Base-by-base conservation (phyloP, 2,113 vertebrate species). In the Trogon melanurus region DNA sequence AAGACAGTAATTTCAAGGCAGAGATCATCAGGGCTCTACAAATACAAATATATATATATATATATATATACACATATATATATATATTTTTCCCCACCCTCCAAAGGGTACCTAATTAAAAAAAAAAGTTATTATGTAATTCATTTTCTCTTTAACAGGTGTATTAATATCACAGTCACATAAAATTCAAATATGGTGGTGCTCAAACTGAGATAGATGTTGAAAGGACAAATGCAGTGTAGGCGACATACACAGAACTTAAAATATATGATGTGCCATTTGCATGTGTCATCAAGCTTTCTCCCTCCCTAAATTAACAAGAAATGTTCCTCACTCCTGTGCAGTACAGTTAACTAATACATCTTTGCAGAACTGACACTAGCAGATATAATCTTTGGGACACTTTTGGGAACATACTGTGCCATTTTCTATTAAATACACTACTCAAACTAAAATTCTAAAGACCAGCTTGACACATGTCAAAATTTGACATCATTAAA, bases 221-320 rank as follows among this genome's bases (percentile, higher is more conserved):
- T 81, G 85, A 95, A 92, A 94, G 95, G 96, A 95, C 92, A 95
- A 96, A 91, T 72, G 86, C 36, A 93, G 96, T 90, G 93, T 96
- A 79, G 96, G 96, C 57, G 65, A 94, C 85, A 75, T n/a, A 90
- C 36, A 96, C 9, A 5, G 91, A 86, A 90, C 96, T 96, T 94
- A 85, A 97, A 97, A 96, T 96, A 96, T n/a, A 88, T 87, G 84
- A 93, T 91, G 92, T 93, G 91, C 76, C 76, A 95, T 95, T 96
- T 93, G 91, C 92, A 96, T 94, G 79, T 95, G 96, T 97, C 96
- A 96, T 78, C 92, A 81, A 93, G 88, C 76, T 94, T 96, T 92
- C 91, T 96, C 83, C 80, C 76, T 97, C 92, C 91, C 66, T 95
- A 92, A 92, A 94, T 93, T 96, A 96, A 91, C 92, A 96, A 93